Percentiles rank a stretch among this genome's conserved stretches.
Evolutionary conservation across 2,113 vertebrate species (phyloP).

Genomic region (Suncus etruscus): DNA sequence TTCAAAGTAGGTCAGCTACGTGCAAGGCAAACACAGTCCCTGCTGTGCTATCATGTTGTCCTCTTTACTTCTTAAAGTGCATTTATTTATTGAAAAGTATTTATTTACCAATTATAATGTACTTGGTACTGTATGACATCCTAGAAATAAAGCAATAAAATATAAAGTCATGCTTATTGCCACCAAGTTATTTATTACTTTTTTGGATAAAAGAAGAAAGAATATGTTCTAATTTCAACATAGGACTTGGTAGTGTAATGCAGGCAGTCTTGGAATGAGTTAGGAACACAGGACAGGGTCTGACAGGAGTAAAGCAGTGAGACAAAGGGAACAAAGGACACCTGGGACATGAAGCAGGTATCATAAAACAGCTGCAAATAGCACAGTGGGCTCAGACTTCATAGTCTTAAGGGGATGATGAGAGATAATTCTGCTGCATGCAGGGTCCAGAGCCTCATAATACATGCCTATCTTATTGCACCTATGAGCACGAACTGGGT

Average conservation of each 20-base stretch:
- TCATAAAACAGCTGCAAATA: not conserved
- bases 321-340: not conserved
- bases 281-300: not conserved
- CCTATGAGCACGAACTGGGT: not conserved
- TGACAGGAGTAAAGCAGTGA: not conserved
- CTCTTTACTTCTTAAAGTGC: not conserved
- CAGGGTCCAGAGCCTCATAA: not conserved
- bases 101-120: slow-evolving; percentile 10
- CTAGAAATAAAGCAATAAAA: slow-evolving; percentile 23
- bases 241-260: not conserved
- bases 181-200: slow-evolving; percentile 34
- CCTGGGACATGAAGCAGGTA: too few relatives aligned
- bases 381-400: not conserved
- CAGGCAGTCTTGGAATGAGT: not conserved
- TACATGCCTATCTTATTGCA: not conserved
- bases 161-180: not conserved
- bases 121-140: not conserved
- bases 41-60: not conserved
- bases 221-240: not conserved
- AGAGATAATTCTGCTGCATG: not conserved
- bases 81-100: not conserved
- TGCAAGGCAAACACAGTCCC: too few relatives aligned
- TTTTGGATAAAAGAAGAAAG: not conserved
- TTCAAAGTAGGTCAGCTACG: too few relatives aligned
- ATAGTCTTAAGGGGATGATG: accelerated